phyloP scores from a whole-genome alignment of 2,888 invertebrate species.

The Cantharis rustica region DNA sequence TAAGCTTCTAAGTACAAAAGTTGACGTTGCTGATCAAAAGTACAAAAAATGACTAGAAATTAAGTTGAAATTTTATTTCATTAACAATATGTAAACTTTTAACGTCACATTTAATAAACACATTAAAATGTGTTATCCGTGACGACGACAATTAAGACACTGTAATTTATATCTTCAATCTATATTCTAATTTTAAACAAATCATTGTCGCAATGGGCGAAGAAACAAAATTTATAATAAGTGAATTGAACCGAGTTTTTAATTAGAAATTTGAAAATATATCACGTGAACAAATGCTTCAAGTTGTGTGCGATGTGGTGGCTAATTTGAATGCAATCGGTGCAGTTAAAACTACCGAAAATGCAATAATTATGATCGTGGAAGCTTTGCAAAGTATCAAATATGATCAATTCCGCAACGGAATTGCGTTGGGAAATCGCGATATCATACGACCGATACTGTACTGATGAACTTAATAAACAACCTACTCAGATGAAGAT shows the following conservation, averaged over 20 bases:
- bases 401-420: conserved; percentile 37
- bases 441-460: conserved; percentile 77
- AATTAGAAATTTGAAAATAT: conserved; percentile 81
- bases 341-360: conserved; percentile 50
- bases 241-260: conserved; percentile 73
- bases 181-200: not conserved
- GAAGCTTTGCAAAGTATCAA: conserved; percentile 39
- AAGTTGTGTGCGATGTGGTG: conserved; percentile 78
- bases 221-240: conserved; percentile 71
- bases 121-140: not conserved
- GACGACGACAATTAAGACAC: not conserved
- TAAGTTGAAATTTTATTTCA: too few relatives aligned
- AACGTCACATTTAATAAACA: too few relatives aligned
- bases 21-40: too few relatives aligned
- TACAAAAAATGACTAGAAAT: too few relatives aligned
- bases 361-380: conserved; percentile 33
- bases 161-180: not conserved
- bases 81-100: too few relatives aligned
- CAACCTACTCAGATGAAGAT: conserved; percentile 61
- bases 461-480: conserved; percentile 56
- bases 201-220: conserved; percentile 63
- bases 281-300: conserved; percentile 74
- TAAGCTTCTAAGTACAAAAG: too few relatives aligned
- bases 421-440: conserved; percentile 64
- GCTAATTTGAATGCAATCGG: conserved; percentile 71